Percentiles rank a stretch among this genome's conserved stretches.
Evolutionary conservation across 2,888 invertebrate species (phyloP).

Genomic region (Ellobium chinense): DNA sequence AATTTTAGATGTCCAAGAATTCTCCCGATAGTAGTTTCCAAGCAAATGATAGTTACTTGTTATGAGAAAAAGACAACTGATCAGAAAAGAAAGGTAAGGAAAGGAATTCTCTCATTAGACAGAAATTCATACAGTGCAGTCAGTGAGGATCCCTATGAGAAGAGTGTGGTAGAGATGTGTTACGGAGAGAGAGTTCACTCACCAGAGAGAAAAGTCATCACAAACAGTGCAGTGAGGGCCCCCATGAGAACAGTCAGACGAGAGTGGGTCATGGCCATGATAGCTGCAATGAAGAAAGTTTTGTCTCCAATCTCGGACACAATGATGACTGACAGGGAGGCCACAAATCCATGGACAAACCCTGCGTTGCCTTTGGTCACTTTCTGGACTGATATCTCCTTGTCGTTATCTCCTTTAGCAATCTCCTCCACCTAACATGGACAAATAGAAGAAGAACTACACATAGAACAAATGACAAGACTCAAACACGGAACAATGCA

Average conservation of each 20-base stretch:
- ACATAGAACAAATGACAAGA: background rate
- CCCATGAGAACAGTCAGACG: slow-evolving; percentile 94
- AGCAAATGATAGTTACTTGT: no score
- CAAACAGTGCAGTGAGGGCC: slow-evolving; percentile 92
- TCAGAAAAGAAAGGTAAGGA: no score
- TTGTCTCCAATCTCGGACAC: slow-evolving; percentile 99
- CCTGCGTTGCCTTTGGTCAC: slow-evolving; percentile 80
- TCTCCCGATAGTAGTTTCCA: no score
- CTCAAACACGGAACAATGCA: no score
- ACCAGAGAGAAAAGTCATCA: slow-evolving; percentile 96
- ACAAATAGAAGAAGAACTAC: background rate
- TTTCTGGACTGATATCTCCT: background rate
- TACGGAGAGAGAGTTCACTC: background rate
- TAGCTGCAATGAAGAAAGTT: slow-evolving; percentile 99
- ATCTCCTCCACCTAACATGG: no score
- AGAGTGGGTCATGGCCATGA: slow-evolving; percentile 99
- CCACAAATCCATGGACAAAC: slow-evolving; percentile 95
- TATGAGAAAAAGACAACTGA: no score
- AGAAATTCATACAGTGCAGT: no score
- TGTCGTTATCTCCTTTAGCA: background rate
- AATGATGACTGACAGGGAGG: slow-evolving; percentile 96
- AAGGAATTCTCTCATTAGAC: no score
- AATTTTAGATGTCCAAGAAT: no score
- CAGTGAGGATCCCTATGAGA: no score
- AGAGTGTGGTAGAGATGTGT: no score